Percentiles rank a stretch among this genome's conserved stretches.
Conservation (phyloP, 2,888 invertebrate species). For the Acleris cristana region DNA sequence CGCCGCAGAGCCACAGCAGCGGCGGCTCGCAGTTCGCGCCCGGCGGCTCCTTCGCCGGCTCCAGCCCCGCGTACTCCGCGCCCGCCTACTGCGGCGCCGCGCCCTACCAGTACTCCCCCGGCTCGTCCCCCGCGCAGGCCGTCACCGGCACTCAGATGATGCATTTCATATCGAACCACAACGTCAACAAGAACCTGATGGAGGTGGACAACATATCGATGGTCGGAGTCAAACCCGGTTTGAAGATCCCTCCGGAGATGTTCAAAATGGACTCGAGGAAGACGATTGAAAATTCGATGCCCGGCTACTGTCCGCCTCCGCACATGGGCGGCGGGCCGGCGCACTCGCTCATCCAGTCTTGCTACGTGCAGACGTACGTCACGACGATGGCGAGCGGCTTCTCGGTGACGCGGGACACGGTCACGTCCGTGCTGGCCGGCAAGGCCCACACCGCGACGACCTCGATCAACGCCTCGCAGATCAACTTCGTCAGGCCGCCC, state of each 20-base stretch:
- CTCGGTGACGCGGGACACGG: slow-evolving; percentile 91
- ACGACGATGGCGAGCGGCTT: slow-evolving; percentile 87
- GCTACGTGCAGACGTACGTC: slow-evolving; percentile 74
- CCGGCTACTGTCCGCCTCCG: slow-evolving; percentile 78
- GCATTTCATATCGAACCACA: slow-evolving; percentile 81
- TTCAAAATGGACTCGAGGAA: slow-evolving; percentile 61
- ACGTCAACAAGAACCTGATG: slow-evolving; percentile 79
- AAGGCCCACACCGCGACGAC: slow-evolving; percentile 90
- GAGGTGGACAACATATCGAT: slow-evolving; percentile 81
- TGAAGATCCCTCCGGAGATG: slow-evolving; percentile 61
- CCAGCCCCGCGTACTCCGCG: slow-evolving; percentile 80
- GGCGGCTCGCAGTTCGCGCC: slow-evolving; percentile 63
- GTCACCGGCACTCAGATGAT: slow-evolving; percentile 75
- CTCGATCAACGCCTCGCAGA: slow-evolving; percentile 86
- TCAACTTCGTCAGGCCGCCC: slow-evolving; percentile 69
- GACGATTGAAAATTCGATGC: slow-evolving; percentile 71
- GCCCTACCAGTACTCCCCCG: slow-evolving; percentile 68
- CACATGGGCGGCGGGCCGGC: slow-evolving; percentile 77
- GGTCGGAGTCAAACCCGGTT: slow-evolving; percentile 72
- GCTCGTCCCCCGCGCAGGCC: slow-evolving; percentile 63
- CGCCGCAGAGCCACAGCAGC: slow-evolving; percentile 72
- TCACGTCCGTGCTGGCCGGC: slow-evolving; percentile 91
- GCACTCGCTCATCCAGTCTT: slow-evolving; percentile 71
- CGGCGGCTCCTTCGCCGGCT: slow-evolving; percentile 70
- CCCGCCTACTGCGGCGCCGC: slow-evolving; percentile 52